Conservation (phyloP, 2,888 invertebrate genomes). For the Amphimallon solstitiale region DNA sequence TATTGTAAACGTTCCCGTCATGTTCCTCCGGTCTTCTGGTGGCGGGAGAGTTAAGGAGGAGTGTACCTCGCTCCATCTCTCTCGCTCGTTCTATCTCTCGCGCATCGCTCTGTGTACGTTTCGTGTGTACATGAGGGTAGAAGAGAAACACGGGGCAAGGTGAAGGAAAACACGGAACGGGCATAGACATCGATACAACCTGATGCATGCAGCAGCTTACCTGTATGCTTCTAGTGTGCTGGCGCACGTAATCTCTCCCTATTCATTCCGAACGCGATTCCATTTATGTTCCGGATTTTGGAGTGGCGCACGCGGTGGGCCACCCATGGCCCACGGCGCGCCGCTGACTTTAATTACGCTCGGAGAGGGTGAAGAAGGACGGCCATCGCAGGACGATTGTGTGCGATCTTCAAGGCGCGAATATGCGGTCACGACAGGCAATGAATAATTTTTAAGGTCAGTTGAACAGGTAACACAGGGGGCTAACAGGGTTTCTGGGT, state of each 20-base stretch:
- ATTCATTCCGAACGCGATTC: slow-evolving; percentile 45
- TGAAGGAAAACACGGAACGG: slow-evolving; percentile 40
- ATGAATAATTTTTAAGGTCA: no score
- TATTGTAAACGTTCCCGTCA: slow-evolving; percentile 19
- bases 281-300: slow-evolving; percentile 43
- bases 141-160: not conserved
- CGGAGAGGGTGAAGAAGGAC: slow-evolving; percentile 7
- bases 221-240: slow-evolving; percentile 40
- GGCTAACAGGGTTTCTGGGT: no score
- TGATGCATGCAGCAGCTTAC: slow-evolving; percentile 58
- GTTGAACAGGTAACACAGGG: no score
- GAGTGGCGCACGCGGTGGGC: not conserved
- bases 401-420: not conserved
- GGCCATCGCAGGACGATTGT: not conserved
- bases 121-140: not conserved
- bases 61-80: slow-evolving; percentile 11
- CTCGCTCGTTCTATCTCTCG: slow-evolving; percentile 1
- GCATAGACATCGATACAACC: slow-evolving; percentile 59
- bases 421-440: not conserved
- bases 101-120: not conserved
- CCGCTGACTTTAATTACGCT: slow-evolving; percentile 28
- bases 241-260: slow-evolving; percentile 46
- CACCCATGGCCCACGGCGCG: not conserved
- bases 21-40: slow-evolving; percentile 37
- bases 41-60: slow-evolving; percentile 29